phyloP scores from a whole-genome alignment of 2,888 invertebrate genomes.

The Xylota segnis region DNA sequence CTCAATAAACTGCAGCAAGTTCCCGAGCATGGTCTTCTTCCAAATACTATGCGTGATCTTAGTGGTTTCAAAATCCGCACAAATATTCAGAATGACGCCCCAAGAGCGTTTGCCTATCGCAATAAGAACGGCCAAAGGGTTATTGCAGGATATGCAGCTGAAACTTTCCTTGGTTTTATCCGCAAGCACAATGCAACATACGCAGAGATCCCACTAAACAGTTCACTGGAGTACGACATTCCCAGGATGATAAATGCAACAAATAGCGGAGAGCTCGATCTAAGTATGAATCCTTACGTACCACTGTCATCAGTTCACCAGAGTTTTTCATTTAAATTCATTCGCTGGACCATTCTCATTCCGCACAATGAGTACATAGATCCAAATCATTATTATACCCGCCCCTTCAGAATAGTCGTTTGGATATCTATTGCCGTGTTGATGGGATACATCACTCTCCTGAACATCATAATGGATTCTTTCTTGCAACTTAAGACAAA shows the following conservation, averaged over 20 bases:
- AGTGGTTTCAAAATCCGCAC: constrained; percentile 26
- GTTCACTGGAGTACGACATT: not conserved
- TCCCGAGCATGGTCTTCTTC: not conserved
- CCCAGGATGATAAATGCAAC: constrained; percentile 25
- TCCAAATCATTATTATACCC: constrained; percentile 16
- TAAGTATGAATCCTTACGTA: constrained; percentile 15
- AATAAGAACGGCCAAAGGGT: not conserved
- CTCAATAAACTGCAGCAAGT: not conserved
- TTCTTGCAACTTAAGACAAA: not conserved
- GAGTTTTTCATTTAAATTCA: not conserved
- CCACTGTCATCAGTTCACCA: not conserved
- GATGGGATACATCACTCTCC: not conserved
- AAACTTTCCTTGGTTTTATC: constrained; percentile 18
- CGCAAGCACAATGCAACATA: constrained; percentile 36
- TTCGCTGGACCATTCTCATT: constrained; percentile 12
- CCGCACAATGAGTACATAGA: constrained; percentile 20
- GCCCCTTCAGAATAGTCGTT: constrained; percentile 9
- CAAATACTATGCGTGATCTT: constrained; percentile 7
- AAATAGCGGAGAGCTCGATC: not conserved
- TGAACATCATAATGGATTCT: not conserved
- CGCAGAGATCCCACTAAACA: constrained; percentile 2
- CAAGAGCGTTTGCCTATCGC: constrained; percentile 23
- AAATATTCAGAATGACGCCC: constrained; percentile 26
- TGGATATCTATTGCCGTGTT: constrained; percentile 4
- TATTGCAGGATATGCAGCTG: constrained; percentile 26